Evolutionary conservation across 1,140 invertebrate species (phyloP), one percentile per base, ranked within the genome.

Genomic region (Philotrypesis tridentata): DNA sequence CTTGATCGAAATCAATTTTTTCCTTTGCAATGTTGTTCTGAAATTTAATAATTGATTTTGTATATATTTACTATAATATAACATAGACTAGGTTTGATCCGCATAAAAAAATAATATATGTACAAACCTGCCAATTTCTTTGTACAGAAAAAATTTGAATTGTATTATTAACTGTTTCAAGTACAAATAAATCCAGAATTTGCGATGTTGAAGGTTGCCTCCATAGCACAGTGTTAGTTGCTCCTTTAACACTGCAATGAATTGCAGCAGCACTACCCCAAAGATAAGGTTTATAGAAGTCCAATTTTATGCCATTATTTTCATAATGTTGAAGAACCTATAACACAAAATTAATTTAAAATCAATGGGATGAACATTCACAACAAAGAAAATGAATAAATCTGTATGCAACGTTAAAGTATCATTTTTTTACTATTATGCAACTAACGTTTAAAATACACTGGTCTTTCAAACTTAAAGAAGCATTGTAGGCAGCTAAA

Each of bases 231-330:
- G 93, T 92, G 85, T 94, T 92, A 79, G 93, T 87, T 74, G 93
- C 91, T 6, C 90, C 91, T 74, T 94, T 93, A 0, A 96, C 91
- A 17, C 95, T 94, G 85, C 96, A 97, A 89, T 96, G 94, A 43
- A 93, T 94, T 14, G 95, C 94, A 0, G 96, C 96, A 21, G 94
- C 93, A 87, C 94, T 94, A 8, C 96, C 96, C 94, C 95, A 97
- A 0, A 97, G 90, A 85, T 95, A 97, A 17, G 96, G 96, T 83
- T 94, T 94, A 85, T 94, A 96, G 89, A 95, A 92, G 65, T 93
- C 92, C 17, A 96, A 92, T 80, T 93, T 93, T 55, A 94, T 90
- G 21, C 92, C 92, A 72, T 93, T 92, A 43, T 87, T 89, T 88
- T 96, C 95, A 85, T 95, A 96, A 82, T 93, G 92, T 33, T 93